Conservation (phyloP, 2,113 vertebrate genomes). For the Albula glossodonta region DNA sequence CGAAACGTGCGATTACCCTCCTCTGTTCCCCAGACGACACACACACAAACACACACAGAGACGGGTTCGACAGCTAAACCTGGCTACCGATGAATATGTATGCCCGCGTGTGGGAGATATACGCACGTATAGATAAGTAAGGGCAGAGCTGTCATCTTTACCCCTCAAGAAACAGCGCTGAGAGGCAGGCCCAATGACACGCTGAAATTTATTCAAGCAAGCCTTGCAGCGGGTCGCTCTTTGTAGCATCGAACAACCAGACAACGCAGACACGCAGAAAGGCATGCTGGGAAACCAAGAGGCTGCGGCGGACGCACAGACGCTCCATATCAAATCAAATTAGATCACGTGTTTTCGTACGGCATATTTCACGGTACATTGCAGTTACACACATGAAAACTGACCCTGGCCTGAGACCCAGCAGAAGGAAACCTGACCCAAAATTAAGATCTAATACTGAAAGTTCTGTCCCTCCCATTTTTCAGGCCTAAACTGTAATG, state of each 20-base stretch:
- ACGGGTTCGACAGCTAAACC: background rate
- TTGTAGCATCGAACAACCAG: no score
- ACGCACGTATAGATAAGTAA: constrained; percentile 10
- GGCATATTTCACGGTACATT: no score
- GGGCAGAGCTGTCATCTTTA: background rate
- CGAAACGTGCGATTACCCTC: background rate
- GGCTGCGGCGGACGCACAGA: no score
- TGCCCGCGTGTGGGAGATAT: background rate
- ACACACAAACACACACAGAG: background rate
- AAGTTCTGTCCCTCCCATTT: no score
- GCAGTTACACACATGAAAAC: no score
- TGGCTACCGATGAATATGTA: background rate
- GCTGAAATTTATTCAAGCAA: background rate
- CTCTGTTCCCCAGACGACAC: background rate
- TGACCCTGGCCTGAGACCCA: no score
- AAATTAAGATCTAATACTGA: no score
- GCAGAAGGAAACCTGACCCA: no score
- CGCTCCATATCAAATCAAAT: no score
- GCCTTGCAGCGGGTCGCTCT: no score
- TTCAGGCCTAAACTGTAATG: no score
- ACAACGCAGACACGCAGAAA: background rate
- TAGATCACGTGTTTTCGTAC: no score
- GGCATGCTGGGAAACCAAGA: background rate
- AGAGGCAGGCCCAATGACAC: background rate
- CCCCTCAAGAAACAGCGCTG: background rate